phyloP scores from a whole-genome alignment of 2,113 vertebrate genomes.

The Furnarius figulus region DNA sequence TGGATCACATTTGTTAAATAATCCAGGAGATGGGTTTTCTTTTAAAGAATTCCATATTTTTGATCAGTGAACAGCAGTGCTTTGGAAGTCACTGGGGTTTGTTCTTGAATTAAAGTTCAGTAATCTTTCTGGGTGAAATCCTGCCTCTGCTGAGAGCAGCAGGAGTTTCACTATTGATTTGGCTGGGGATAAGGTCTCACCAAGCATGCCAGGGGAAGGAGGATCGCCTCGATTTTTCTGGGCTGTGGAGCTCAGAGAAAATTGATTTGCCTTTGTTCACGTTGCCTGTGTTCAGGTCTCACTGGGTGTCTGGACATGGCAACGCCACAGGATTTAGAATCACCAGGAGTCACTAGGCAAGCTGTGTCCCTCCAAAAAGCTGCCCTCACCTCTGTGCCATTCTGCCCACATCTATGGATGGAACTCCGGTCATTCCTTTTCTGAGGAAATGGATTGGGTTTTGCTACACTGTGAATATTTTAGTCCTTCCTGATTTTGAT shows the following conservation, averaged over 20 bases:
- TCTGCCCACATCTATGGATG: neutral
- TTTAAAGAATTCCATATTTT: neutral
- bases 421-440: neutral
- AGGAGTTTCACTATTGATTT: neutral
- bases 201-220: neutral
- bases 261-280: neutral
- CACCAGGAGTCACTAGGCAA: neutral
- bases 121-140: neutral
- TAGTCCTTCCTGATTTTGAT: neutral
- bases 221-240: neutral
- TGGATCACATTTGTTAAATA: neutral
- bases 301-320: neutral
- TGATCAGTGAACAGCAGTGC: neutral
- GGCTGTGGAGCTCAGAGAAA: neutral
- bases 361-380: neutral
- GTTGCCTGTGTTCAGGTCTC: rapidly evolving
- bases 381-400: rapidly evolving
- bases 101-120: neutral
- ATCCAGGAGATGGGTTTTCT: neutral
- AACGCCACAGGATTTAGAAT: neutral
- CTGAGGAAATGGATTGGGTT: neutral
- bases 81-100: rapidly evolving
- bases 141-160: neutral
- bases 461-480: neutral
- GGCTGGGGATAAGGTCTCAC: neutral